Evolutionary conservation across 2,888 invertebrate genomes (phyloP), one percentile per base, ranked within the genome.

Genomic region (Polymixis lichenea): DNA sequence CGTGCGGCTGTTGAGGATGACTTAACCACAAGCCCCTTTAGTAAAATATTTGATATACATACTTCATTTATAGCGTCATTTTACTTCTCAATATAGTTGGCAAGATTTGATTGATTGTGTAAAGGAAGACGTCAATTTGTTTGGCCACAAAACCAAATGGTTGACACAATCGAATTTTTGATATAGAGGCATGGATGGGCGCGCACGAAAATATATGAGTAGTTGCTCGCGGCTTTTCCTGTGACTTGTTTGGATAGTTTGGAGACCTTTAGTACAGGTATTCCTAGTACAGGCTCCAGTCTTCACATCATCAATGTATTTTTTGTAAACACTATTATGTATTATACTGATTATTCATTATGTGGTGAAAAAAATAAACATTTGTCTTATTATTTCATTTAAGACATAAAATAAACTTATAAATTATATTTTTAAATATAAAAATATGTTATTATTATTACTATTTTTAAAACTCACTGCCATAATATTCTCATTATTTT

Each of bases 111-210:
- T 86, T 82, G 80, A 80, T 83, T 75, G 77, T 80, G 85, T 74
- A 80, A 75, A 77, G 73, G 80, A 78, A 77, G 68, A 80, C 80
- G 25, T 61, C 51, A 85, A 86, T 88, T 83, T 74, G 82, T 76
- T 84, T 73, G 74, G 77, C 61, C 76, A 86, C 87, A 87, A 89
- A 82, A 78, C 85, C 77, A 84, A 87, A 85, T 32, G 38, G 38
- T 80, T 78, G 83, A 86, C 84, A 87, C 83, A 86, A 87, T 89
- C 85, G 80, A 78, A 77, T 84, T 89, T 84, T 86, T 85, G 81
- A 86, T 84, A 84, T 79, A 76, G 69, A 61, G 69, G 70, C 61
- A 72, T 62, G 32, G 4, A 32, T 32, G 67, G 71, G 68, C 32
- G 58, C 51, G 22, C 32, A 72, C 56, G 77, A 82, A 72, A 55